phyloP scores from a whole-genome alignment of 1,140 invertebrate genomes.

The Euura lappo region DNA sequence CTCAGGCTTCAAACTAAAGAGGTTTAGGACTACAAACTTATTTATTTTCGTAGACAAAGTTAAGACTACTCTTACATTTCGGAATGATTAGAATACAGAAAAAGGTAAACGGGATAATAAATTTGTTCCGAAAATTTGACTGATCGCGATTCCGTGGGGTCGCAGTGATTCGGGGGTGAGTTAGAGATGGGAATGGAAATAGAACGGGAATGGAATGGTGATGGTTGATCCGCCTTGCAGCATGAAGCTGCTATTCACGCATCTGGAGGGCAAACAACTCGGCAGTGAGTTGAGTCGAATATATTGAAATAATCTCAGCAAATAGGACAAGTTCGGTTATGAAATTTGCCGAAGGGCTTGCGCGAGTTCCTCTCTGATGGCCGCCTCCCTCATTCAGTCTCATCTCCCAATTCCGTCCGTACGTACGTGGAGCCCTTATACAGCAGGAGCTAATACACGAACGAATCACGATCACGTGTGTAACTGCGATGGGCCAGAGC shows the following conservation, averaged over 20 bases:
- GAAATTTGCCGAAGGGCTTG: slow-evolving; percentile 64
- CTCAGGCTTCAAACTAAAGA: too few species aligned
- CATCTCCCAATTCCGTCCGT: slow-evolving; percentile 46
- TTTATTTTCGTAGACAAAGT: too few species aligned
- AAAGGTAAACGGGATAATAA: too few species aligned
- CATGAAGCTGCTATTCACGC: slow-evolving; percentile 57
- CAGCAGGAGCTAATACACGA: neutral
- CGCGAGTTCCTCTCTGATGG: slow-evolving; percentile 30
- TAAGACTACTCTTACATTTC: too few species aligned
- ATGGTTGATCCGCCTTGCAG: neutral
- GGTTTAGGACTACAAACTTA: too few species aligned
- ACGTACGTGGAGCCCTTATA: slow-evolving; percentile 44
- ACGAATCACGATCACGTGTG: too few species aligned
- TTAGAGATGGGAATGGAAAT: too few species aligned
- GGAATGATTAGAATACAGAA: too few species aligned
- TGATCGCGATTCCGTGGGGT: too few species aligned
- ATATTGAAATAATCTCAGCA: slow-evolving; percentile 64
- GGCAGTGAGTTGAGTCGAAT: slow-evolving; percentile 60
- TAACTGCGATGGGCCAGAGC: neutral
- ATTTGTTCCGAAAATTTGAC: too few species aligned
- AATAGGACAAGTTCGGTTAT: slow-evolving; percentile 65
- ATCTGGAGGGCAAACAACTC: slow-evolving; percentile 62
- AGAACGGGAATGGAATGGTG: neutral
- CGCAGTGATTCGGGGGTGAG: too few species aligned
- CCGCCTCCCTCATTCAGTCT: slow-evolving; percentile 32